phyloP scores from a whole-genome alignment of 2,797 vertebrate species.

The Pangasius krempfi region DNA sequence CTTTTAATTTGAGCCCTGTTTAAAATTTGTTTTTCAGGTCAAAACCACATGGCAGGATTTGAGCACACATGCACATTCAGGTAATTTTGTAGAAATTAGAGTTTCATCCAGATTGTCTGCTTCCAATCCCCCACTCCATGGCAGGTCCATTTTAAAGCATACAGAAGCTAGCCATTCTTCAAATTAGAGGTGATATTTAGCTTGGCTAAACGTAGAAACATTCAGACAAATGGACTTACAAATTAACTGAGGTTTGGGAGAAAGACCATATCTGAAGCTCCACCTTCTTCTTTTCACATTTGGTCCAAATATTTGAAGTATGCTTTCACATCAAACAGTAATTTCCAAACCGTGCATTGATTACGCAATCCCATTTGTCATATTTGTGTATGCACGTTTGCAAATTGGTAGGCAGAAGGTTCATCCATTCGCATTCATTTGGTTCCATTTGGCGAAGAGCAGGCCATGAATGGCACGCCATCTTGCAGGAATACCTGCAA shows the following conservation, averaged over 20 bases:
- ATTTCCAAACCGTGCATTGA: background rate
- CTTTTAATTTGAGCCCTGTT: background rate
- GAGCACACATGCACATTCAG: too few relatives aligned
- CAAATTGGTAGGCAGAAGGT: background rate
- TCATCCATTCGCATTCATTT: background rate
- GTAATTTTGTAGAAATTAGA: background rate
- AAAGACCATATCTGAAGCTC: background rate
- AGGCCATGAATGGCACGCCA: background rate
- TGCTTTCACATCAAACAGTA: background rate
- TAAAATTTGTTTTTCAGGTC: background rate
- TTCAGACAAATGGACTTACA: background rate
- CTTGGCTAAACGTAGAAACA: background rate
- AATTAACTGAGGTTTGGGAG: background rate
- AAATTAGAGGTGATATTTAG: background rate
- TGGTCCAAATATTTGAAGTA: background rate
- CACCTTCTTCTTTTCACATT: background rate
- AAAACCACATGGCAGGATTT: background rate
- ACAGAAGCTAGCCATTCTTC: background rate
- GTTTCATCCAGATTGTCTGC: background rate
- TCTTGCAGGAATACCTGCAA: background rate
- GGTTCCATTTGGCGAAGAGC: background rate
- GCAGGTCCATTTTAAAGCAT: background rate
- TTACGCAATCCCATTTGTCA: background rate
- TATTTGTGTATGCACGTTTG: background rate
- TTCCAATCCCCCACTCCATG: background rate